Conservation (phyloP, 2,113 vertebrate species). For the Orientallactaga bullata region DNA sequence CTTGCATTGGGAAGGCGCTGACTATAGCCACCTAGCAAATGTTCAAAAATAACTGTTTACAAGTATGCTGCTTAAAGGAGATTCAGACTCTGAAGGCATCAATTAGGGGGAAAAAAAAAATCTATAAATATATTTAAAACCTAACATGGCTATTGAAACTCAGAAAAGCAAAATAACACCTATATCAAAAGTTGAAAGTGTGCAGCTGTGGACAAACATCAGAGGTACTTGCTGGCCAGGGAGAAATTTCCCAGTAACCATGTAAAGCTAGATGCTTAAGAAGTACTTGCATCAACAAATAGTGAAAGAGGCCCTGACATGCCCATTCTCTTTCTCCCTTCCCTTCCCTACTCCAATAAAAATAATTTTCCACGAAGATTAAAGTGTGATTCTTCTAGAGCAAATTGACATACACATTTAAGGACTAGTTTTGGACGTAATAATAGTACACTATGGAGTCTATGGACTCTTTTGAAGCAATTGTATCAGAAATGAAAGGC, state of each 20-base stretch:
- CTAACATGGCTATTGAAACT: background rate
- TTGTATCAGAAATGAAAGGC: background rate
- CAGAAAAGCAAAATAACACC: constrained; percentile 8
- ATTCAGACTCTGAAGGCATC: background rate
- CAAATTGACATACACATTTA: constrained; percentile 20
- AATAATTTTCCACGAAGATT: background rate
- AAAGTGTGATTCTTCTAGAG: background rate
- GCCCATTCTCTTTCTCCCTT: no score
- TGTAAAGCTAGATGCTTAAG: no score
- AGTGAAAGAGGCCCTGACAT: no score
- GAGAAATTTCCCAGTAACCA: no score
- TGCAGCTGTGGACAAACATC: no score
- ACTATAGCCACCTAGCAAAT: constrained; percentile 93
- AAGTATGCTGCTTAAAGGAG: background rate
- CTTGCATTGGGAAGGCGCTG: constrained; percentile 96
- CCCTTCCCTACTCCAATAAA: no score
- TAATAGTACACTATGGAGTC: background rate
- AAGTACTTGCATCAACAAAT: no score
- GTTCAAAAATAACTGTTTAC: constrained; percentile 10
- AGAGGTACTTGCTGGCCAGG: no score
- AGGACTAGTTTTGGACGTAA: constrained; percentile 3
- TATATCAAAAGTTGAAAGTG: constrained; percentile 9
- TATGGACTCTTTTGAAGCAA: constrained; percentile 16
- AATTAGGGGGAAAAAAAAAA: background rate
- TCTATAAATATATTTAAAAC: constrained; percentile 27